phyloP scores from a whole-genome alignment of 2,888 invertebrate species.

The Catonia carolina region DNA sequence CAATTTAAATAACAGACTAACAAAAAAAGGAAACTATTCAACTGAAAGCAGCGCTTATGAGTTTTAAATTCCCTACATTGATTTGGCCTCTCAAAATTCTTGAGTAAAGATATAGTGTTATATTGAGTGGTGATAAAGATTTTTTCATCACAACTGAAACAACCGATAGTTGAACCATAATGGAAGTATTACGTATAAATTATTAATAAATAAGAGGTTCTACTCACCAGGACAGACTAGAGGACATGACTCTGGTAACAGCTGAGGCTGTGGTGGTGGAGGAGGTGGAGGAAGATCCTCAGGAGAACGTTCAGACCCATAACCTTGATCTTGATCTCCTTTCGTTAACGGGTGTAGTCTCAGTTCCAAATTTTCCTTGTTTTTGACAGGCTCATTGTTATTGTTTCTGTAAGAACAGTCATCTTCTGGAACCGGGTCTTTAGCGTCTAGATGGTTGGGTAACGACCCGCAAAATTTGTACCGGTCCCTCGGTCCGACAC shows the following conservation, averaged over 20 bases:
- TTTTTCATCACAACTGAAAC: too few species aligned
- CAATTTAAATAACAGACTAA: too few species aligned
- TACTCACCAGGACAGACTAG: slow-evolving; percentile 5
- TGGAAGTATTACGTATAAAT: too few species aligned
- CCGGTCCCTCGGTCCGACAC: slow-evolving; percentile 34
- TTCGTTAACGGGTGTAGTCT: slow-evolving; percentile 14
- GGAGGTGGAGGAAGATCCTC: slow-evolving; percentile 54
- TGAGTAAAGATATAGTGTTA: too few species aligned
- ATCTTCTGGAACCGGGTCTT: slow-evolving; percentile 32
- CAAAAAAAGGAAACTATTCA: too few species aligned
- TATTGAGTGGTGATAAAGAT: too few species aligned
- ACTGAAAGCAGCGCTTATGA: too few species aligned
- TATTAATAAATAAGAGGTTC: too few species aligned
- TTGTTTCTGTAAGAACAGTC: slow-evolving; percentile 29
- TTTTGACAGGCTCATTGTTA: slow-evolving; percentile 29
- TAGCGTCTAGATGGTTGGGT: slow-evolving; percentile 62
- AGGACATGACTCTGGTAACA: too few species aligned
- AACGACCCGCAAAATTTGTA: slow-evolving; percentile 54
- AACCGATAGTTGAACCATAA: too few species aligned
- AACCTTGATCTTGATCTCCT: slow-evolving; percentile 56
- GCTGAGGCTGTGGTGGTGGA: not conserved
- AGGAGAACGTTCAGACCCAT: slow-evolving; percentile 68
- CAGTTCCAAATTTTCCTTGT: slow-evolving; percentile 21
- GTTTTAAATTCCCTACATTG: too few species aligned
- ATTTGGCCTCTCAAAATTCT: too few species aligned